Base-by-base conservation (phyloP, 2,888 invertebrate species). In the Acanthopleura granulata region DNA sequence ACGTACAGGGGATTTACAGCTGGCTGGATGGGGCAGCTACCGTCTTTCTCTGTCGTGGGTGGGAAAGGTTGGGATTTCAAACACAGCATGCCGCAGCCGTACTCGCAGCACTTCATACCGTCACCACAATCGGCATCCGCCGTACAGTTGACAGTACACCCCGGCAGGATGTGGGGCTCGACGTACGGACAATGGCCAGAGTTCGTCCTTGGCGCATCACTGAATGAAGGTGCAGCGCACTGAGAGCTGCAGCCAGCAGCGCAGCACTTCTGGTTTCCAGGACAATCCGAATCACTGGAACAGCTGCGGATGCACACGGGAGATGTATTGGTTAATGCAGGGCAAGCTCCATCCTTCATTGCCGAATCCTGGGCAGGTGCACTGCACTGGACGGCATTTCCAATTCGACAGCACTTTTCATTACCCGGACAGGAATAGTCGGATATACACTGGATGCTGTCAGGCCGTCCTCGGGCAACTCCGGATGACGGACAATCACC, bases 11-110 rank as follows among this genome's bases (percentile, higher is more conserved):
- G 66, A 57, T 57, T 57, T 12, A n/a, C n/a, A 25, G 29, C 25
- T 22, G 22, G 66, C 29, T 22, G 66, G 25, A 9, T 66, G 3
- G 66, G 66, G 29, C 66, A 66, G 29, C 22, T 66, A 6, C 66
- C 66, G 29, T 22, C 25, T 25, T 66, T 66, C 16, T 22, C 12
- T 16, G 66, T 66, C 16, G 29, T 27, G 15, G 66, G 66, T 27
- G 66, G 66, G 25, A 66, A 66, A 3, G 66, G 66, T 27, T 66
- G 66, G 3, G 66, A 66, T 22, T 14, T 15, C 29, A 66, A 16
- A 66, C 66, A 66, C 6, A 9, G 66, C 66, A 66, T 66, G 3
- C 66, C 29, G 66, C 66, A 66, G 6, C 66, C 66, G 29, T 27
- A 27, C 29, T 66, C 25, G 25, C 66, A 66, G 14, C 66, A 66